Evolutionary conservation across 2,113 vertebrate genomes (phyloP), one percentile per base, ranked within the genome.

Genomic region (Illadopsis cleaveri): DNA sequence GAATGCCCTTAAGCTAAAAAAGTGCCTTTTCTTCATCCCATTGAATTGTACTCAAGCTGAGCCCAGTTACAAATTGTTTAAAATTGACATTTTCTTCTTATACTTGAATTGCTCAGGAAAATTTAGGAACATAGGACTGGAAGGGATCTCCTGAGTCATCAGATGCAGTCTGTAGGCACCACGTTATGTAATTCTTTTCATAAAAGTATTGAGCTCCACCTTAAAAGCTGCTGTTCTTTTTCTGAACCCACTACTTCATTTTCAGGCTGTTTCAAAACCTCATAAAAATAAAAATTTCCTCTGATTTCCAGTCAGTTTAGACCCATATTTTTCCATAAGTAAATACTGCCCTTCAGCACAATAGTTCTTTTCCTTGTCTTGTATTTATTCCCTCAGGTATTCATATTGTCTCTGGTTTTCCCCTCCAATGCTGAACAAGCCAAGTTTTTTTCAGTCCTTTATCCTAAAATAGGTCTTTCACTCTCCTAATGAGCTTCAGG

Each of bases 121-220:
- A 88, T 78, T 88, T 37, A 86, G 47, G 79, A 82, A 70, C 30
- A 28, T 0, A 21, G 76, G 35, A 82, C 82, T 86, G 54, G 45
- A 94, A 91, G 64, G 53, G 81, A 81, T 70, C 54, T 89, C 94
- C 64, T 62, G 89, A 94, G 60, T 89, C 89, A 95, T 28, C 89
- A 86, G 22, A 58, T 21, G 22, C 54, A 54, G 24, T 86, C 79
- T 1, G 14, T 66, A 88, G 82, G 75, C 86, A 92, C 21, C 82
- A n/a, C 2, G 13, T 83, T 81, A 77, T 18, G 35, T 35, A 78
- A 78, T 16, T 42, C 37, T 78, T 88, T 80, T 53, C 75, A 82
- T 33, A 35, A 19, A 86, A 69, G 66, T 42, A 77, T 31, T 53
- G 58, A 90, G 76, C 38, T 80, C 75, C 82, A 83, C 62, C 82